phyloP scores from a whole-genome alignment of 1,140 invertebrate genomes.

The Andrena cerasifolii region DNA sequence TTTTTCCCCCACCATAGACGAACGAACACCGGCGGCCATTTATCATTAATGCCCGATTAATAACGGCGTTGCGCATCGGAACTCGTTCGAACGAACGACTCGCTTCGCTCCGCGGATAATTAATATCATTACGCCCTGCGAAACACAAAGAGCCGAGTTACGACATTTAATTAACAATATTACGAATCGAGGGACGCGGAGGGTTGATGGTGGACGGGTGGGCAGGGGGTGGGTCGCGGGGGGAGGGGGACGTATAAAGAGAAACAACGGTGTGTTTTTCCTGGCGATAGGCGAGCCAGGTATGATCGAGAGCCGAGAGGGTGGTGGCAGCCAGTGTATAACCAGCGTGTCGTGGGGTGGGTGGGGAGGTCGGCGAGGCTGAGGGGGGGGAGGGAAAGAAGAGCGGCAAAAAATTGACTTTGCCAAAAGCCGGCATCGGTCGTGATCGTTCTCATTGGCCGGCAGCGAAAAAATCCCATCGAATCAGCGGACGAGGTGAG shows the following conservation, averaged over 20 bases:
- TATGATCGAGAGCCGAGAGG: constrained; percentile 40
- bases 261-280: constrained; percentile 56
- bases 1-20: too few relatives aligned
- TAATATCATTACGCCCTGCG: constrained; percentile 53
- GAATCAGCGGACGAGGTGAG: constrained; percentile 80
- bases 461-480: constrained; percentile 79
- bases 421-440: constrained; percentile 69
- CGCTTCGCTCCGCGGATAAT: constrained; percentile 39
- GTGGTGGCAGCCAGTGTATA: constrained; percentile 17
- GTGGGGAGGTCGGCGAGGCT: constrained; percentile 24
- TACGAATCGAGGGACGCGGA: constrained; percentile 31
- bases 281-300: constrained; percentile 46
- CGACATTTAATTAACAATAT: constrained; percentile 58
- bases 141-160: constrained; percentile 53
- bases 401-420: constrained; percentile 72
- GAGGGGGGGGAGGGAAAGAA: constrained; percentile 57
- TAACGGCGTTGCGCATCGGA: constrained; percentile 42
- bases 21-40: constrained; percentile 19
- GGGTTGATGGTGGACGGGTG: background rate
- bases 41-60: constrained; percentile 50
- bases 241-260: constrained; percentile 40
- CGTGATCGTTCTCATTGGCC: constrained; percentile 80
- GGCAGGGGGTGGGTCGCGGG: background rate
- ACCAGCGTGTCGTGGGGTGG: constrained; percentile 43
- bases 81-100: constrained; percentile 47